Evolutionary conservation across 1,140 invertebrate species (phyloP), one percentile per base, ranked within the genome.

Genomic region (Neuroterus valhalla): DNA sequence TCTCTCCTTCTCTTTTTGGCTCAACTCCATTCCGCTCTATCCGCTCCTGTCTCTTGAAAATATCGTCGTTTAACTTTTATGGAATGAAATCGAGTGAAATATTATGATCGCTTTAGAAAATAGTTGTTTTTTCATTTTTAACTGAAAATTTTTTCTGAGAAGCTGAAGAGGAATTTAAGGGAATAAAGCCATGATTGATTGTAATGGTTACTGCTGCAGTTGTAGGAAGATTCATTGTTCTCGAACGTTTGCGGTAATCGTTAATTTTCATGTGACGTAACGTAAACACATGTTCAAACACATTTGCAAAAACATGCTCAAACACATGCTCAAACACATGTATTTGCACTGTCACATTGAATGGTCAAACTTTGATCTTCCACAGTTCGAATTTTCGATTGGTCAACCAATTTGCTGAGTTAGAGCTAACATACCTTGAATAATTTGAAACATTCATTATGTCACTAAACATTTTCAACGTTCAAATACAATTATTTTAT

Each of bases 181-280:
- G 31, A 62, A 12, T 31, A 26, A 11, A 62, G n/a, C 52, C 23
- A 62, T 62, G 52, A 62, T 15, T 62, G 52, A 62, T 62, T 31
- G 26, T 62, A 62, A 26, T 26, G 21, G 52, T 2, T 26, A 15
- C 26, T 62, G 52, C 14, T 31, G 6, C 52, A 62, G 12, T 62
- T 62, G 23, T 15, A 15, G 52, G 21, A 62, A 62, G 52, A 62
- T 62, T 62, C 19, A 62, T 62, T 62, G 52, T 62, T 12, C 52
- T 26, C 21, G 23, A 62, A 62, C 52, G 26, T 62, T 62, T 62
- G 52, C 11, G 52, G 52, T 62, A 31, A 62, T 62, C 52, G 52
- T 62, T 62, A 62, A 55, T 62, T 62, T 62, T 31, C 52, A 0
- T 26, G 11, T 62, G 52, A 31, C 52, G 21, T 26, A 62, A 62